Percentiles rank a stretch among this genome's conserved stretches.
Evolutionary conservation across 1,140 invertebrate genomes (phyloP).

Genomic region (Sitophilus oryzae): DNA sequence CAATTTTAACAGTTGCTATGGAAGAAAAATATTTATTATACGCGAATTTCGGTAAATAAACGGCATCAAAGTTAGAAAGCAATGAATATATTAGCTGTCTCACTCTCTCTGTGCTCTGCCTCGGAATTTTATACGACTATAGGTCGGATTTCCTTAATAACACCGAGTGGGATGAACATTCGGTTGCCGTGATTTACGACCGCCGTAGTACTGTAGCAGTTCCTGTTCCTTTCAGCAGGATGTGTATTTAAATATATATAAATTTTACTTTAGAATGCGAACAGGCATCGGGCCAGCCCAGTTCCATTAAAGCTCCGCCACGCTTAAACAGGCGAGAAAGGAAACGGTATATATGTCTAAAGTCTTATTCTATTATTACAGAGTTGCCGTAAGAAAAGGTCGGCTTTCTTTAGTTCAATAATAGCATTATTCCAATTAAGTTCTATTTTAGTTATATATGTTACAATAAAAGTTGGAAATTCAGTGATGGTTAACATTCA

Average conservation of each 20-base stretch:
- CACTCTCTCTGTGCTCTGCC: too few relatives aligned
- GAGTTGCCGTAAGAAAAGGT: too few relatives aligned
- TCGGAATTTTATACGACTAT: not conserved
- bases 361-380: too few relatives aligned
- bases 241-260: slow-evolving; percentile 23
- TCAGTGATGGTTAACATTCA: too few relatives aligned
- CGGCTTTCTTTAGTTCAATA: too few relatives aligned
- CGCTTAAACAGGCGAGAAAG: slow-evolving; percentile 12
- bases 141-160: slow-evolving; percentile 5
- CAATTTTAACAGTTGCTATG: too few relatives aligned
- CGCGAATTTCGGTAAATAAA: not conserved
- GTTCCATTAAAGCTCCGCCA: slow-evolving; percentile 14
- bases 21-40: too few relatives aligned
- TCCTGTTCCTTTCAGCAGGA: slow-evolving; percentile 11
- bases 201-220: slow-evolving; percentile 4
- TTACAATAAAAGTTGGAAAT: too few relatives aligned
- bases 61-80: not conserved
- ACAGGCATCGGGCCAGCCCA: slow-evolving; percentile 4
- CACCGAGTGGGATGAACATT: slow-evolving; percentile 17
- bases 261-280: slow-evolving; percentile 18
- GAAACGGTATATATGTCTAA: too few relatives aligned
- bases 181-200: slow-evolving; percentile 13
- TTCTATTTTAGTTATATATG: too few relatives aligned
- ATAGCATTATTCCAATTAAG: too few relatives aligned
- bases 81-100: not conserved